Evolutionary conservation across 2,797 vertebrate genomes (phyloP), one percentile per base, ranked within the genome.

Genomic region (Anguilla pacifica): DNA sequence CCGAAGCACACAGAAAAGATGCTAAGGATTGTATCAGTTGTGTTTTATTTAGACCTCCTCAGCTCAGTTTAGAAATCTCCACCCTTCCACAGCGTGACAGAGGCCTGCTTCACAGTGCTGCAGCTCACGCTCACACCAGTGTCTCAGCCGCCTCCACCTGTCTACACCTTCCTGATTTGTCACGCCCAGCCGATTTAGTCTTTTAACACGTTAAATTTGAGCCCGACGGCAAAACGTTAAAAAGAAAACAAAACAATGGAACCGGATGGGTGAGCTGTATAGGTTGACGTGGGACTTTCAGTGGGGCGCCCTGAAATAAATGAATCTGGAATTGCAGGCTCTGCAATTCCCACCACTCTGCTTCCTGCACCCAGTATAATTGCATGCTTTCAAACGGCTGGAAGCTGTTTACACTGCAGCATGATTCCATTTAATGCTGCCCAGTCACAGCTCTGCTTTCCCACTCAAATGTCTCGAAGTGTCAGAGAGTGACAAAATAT

Each of bases 321-420:
- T 25, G 11, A 82, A n/a, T 15, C 51, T 83, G n/a, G 22, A 53
- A 83, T 31, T 77, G 10, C 51, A 81, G 35, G 19, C 77, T 81
- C 79, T 55, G 53, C 51, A 84, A 3, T 31, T 57, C n/a, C 51
- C 83, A 55, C 53, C 28, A 35, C 22, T 53, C 53, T 57, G 83
- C 11, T 57, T 35, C 19, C 83, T 84, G 25, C 31, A 28, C 28
- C 22, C 17, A 25, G n/a, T 35, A 57, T 55, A 55, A 84, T 59
- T 84, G 83, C n/a, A 84, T 59, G n/a, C n/a, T n/a, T 59, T 57
- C 51, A 57, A 84, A 55, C 57, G n/a, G 57, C 15, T 57, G 83
- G 46, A 57, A 57, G 51, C 53, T 28, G 53, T 57, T 57, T 84
- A 57, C 28, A 35, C 35, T 55, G 46, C 51, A 51, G 46, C 46